These are phyloP conservation scores for Drosophila pseudotalamancana DNA, from an alignment of 2,888 invertebrate genomes.

Conservation along the genomic window DNA sequence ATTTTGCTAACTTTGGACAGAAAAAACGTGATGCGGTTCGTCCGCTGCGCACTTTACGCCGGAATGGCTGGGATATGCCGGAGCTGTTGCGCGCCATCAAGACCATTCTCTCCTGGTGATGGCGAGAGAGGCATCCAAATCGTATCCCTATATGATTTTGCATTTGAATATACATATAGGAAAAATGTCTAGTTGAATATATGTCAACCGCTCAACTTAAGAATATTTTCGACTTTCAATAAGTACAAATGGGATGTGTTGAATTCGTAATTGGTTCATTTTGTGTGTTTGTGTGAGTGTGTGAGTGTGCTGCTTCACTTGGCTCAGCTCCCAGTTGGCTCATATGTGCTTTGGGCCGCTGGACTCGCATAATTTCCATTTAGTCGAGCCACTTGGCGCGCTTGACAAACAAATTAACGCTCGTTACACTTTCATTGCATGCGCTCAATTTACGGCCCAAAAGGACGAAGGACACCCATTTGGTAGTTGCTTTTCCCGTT, in stretches of 20 bases:
- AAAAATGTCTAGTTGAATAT: conserved; percentile 26
- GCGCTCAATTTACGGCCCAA: conserved; percentile 61
- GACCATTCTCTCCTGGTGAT: conserved; percentile 59
- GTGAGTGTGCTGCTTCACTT: too few species aligned
- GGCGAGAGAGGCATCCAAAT: not conserved
- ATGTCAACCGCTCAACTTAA: not conserved
- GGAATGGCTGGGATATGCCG: conserved; percentile 63
- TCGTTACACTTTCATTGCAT: conserved; percentile 72
- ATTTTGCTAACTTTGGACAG: conserved; percentile 26
- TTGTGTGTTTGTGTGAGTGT: too few species aligned
- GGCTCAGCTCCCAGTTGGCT: conserved; percentile 30
- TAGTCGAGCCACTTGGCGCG: conserved; percentile 34
- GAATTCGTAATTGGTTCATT: conserved; percentile 10
- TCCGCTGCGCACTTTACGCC: conserved; percentile 52
- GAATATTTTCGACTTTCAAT: not conserved
- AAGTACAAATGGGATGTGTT: not conserved
- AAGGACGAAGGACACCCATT: conserved; percentile 1
- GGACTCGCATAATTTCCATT: conserved; percentile 26
- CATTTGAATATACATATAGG: conserved; percentile 32
- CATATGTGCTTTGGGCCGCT: conserved; percentile 1
- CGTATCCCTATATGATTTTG: conserved; percentile 3
- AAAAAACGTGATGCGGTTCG: conserved; percentile 43
- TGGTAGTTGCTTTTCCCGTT: conserved; percentile 22
- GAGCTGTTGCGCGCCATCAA: conserved; percentile 37
- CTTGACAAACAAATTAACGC: conserved; percentile 72